Evolutionary conservation across 2,888 invertebrate genomes (phyloP), one percentile per base, ranked within the genome.

Genomic region (Cephonodes hylas): DNA sequence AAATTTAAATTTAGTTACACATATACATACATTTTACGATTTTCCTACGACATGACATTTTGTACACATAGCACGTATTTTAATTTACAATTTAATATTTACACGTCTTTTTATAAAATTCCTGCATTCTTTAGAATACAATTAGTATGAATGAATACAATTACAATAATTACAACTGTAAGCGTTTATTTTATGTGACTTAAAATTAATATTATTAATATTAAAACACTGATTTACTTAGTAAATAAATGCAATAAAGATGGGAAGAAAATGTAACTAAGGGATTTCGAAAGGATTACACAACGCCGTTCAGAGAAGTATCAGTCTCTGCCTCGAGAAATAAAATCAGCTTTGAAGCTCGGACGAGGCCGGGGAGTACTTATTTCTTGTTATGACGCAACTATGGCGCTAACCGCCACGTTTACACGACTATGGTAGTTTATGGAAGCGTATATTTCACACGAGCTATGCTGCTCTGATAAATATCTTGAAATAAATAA

Each of bases 1-100:
- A 53, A 42, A 42, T 38, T n/a, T 44, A 18, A 2, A 15, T 56
- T 57, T 53, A 27, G 27, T 53, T 31, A 53, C 10, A 31, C 53
- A 53, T n/a, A n/a, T n/a, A n/a, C 27, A 53, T 6, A 53, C 8
- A 20, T 31, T 48, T 27, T 25, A 27, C 23, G 38, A 38, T 38
- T 38, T 25, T 18, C 7, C 48, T 48, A 48, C 8, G 15, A 31
- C 18, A 53, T 10, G 27, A 27, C 18, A 31, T 15, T 53, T 18
- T 53, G 27, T 53, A 53, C 53, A 53, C 8, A 7, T 27, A 18
- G 18, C 53, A 53, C 27, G 3, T 53, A 10, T 53, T 22, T 53
- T 53, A 53, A 31, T 53, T 53, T 53, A 53, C 44, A 31, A 22
- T 57, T 60, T 34, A 45, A 22, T 31, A 31, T 53, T 53, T 53